Conservation (phyloP, 2,113 vertebrate genomes). For the Corapipo altera region DNA sequence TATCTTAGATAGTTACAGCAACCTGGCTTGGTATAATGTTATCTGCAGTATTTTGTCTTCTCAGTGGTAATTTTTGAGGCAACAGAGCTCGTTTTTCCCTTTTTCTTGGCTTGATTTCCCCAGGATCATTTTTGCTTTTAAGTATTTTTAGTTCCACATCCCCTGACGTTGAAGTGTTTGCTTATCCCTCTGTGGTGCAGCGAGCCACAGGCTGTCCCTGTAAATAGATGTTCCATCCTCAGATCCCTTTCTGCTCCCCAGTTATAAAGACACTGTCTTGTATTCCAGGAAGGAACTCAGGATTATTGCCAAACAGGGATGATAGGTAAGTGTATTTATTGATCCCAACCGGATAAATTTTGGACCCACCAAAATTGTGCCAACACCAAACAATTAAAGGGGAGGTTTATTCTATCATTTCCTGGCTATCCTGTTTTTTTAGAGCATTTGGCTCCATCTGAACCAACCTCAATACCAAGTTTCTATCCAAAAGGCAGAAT, state of each 20-base stretch:
- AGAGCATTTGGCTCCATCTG: background rate
- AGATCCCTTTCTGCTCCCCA: conserved; percentile 46
- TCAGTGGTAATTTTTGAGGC: background rate
- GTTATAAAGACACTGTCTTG: conserved; percentile 75
- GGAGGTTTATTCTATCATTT: background rate
- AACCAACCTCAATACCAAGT: background rate
- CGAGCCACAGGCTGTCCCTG: conserved; percentile 9
- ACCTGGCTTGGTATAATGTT: background rate
- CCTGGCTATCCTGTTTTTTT: background rate
- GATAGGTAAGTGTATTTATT: conserved; percentile 70
- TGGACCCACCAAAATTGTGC: conserved; percentile 35
- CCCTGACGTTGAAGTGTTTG: background rate
- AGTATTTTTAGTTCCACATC: background rate
- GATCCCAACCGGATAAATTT: conserved; percentile 37
- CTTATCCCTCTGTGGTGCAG: background rate
- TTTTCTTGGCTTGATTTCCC: background rate
- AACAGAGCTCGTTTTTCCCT: background rate
- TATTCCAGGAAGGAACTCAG: conserved; percentile 76
- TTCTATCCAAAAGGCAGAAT: background rate
- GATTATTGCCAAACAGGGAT: conserved; percentile 75
- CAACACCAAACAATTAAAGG: conserved; percentile 54
- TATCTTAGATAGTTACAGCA: background rate
- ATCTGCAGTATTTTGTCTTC: background rate
- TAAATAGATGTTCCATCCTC: conserved; percentile 32
- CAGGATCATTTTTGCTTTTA: background rate